Evolutionary conservation across 2,888 invertebrate genomes (phyloP), one percentile per base, ranked within the genome.

Genomic region (Barypeithes pellucidus): DNA sequence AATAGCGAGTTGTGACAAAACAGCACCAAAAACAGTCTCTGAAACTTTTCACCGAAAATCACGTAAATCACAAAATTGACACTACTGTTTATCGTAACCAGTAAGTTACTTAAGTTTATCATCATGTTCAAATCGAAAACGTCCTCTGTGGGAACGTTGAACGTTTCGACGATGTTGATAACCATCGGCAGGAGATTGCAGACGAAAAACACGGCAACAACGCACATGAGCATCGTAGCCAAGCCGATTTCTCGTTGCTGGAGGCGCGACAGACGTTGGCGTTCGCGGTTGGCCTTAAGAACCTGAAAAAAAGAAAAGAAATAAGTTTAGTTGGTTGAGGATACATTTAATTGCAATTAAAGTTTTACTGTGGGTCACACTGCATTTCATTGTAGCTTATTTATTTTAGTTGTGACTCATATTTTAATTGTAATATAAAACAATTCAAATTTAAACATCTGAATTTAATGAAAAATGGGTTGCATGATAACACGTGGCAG

Each of bases 21-120:
- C 43, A 84, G 71, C 33, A 82, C 77, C 57, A 85, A 76, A 85
- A 96, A 95, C 77, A 96, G 91, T 75, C 94, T 89, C 84, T 96
- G 95, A 88, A 98, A 98, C 85, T 98, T 98, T 85, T 98, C 96
- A 0, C 98, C 98, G 85, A 98, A 98, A 78, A 97, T 97, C 78
- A 98, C 97, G 88, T 99, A 99, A 50, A 50, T 50, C 22, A 50
- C 50, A 24, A 50, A 50, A 24, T 50, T 50, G 3, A 50, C 50
- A 24, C 50, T 50, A 50, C 50, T 50, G 22, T 99, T 99, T 85
- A 98, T 92, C 76, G 97, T 98, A 69, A 99, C 97, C 76, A 98
- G 90, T 68, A 98, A 90, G 87, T 99, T 98, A 83, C 95, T 95
- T 41, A 91, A 90, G 82, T 94, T 93, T 65, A 95, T 92, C 80